Percentiles rank a stretch among this genome's conserved stretches.
Conservation (phyloP, 53 echinoderm and acorn worm species). For the Paelopatides confundens region DNA sequence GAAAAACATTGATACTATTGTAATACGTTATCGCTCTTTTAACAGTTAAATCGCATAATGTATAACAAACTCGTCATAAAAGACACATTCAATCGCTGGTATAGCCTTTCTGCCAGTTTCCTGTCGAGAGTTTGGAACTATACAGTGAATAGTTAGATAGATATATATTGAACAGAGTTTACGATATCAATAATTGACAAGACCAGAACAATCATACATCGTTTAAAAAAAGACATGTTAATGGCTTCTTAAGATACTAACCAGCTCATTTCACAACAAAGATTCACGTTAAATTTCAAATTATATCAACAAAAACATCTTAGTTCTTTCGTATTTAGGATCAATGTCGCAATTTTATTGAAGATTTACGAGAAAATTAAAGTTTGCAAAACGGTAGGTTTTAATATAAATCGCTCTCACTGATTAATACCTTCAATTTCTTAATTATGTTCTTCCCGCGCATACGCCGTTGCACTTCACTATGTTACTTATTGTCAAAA, state of each 20-base stretch:
- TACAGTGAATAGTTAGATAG: neutral
- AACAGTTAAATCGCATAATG: no score
- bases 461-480: neutral
- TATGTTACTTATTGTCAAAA: neutral
- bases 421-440: neutral
- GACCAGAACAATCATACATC: neutral
- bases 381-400: neutral
- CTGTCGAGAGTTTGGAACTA: no score
- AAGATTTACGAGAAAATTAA: conserved; percentile 18
- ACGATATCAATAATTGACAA: neutral
- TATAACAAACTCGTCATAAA: no score
- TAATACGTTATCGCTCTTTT: no score
- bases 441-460: neutral
- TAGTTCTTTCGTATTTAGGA: conserved; percentile 9
- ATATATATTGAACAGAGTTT: neutral
- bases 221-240: neutral
- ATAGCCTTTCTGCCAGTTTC: no score
- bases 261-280: neutral
- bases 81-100: no score
- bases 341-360: conserved; percentile 11
- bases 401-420: conserved; percentile 7
- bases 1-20: no score
- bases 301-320: neutral
- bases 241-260: neutral
- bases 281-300: neutral